Percentiles rank a stretch among this genome's conserved stretches.
phyloP scores from a whole-genome alignment of 2,113 vertebrate genomes.

The Bothrops jararaca region DNA sequence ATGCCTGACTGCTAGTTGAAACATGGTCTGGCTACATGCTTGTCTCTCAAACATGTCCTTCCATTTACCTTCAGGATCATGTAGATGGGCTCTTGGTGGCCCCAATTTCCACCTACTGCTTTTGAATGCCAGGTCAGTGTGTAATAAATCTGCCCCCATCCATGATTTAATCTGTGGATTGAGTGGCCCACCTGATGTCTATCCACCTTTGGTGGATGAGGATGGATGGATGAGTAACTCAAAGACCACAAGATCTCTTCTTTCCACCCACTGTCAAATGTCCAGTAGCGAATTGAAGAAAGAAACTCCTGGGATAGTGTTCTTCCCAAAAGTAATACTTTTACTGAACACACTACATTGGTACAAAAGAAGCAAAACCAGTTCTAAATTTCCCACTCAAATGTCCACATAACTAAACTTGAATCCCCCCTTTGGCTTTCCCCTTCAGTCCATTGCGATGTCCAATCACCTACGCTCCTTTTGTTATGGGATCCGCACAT shows the following conservation, averaged over 20 bases:
- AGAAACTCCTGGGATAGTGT: too few species aligned
- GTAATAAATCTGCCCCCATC: not conserved
- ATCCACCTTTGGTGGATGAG: not conserved
- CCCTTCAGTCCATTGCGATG: too few species aligned
- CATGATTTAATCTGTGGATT: not conserved
- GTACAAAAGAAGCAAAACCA: too few species aligned
- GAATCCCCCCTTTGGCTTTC: too few species aligned
- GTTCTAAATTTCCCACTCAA: too few species aligned
- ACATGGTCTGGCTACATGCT: not conserved
- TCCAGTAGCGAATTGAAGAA: too few species aligned
- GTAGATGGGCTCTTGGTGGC: not conserved
- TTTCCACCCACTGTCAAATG: not conserved
- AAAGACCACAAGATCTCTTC: not conserved
- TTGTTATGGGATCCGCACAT: too few species aligned
- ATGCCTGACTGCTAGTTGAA: not conserved
- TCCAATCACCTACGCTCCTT: too few species aligned
- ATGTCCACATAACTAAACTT: too few species aligned
- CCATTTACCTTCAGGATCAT: not conserved
- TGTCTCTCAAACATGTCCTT: too few species aligned
- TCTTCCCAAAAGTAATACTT: too few species aligned
- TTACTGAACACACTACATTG: too few species aligned
- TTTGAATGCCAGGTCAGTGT: not conserved
- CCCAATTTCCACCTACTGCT: not conserved
- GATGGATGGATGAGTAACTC: not conserved
- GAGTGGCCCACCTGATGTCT: not conserved